Conservation (phyloP, 2,113 vertebrate species). For the Setophaga coronata region DNA sequence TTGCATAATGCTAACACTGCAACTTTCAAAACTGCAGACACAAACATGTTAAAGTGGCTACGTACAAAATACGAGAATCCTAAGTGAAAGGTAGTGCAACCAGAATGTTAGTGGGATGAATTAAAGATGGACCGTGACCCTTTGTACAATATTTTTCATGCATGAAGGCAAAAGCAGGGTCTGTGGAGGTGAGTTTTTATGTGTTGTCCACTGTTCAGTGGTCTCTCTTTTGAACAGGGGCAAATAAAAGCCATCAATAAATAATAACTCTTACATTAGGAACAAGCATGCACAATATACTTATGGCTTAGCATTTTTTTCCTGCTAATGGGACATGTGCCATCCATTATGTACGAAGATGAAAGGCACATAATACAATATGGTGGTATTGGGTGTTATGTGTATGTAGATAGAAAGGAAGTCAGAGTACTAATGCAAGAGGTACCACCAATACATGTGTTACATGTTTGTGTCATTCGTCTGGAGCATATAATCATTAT, state of each 20-base stretch:
- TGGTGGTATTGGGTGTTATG: neutral
- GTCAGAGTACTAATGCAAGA: neutral
- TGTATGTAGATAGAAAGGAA: neutral
- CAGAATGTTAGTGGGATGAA: neutral
- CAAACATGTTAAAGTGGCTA: neutral
- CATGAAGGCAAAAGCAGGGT: neutral
- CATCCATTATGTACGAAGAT: neutral
- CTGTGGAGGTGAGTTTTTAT: neutral
- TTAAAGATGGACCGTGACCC: neutral
- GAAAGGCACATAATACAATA: neutral
- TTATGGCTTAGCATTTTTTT: neutral
- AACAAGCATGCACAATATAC: neutral
- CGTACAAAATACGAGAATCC: neutral
- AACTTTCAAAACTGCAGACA: neutral
- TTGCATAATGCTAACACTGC: neutral
- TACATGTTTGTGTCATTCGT: slow-evolving; percentile 1
- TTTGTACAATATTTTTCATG: slow-evolving; percentile 13
- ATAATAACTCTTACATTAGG: slow-evolving; percentile 17
- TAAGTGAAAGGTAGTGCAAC: neutral
- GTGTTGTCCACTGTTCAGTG: neutral
- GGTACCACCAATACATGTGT: neutral
- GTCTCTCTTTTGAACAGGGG: neutral
- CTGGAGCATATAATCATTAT: neutral
- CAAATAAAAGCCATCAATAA: slow-evolving; percentile 51
- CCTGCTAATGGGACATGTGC: neutral